Base-by-base conservation (phyloP, 2,888 invertebrate species). In the Aleiodes alternator region DNA sequence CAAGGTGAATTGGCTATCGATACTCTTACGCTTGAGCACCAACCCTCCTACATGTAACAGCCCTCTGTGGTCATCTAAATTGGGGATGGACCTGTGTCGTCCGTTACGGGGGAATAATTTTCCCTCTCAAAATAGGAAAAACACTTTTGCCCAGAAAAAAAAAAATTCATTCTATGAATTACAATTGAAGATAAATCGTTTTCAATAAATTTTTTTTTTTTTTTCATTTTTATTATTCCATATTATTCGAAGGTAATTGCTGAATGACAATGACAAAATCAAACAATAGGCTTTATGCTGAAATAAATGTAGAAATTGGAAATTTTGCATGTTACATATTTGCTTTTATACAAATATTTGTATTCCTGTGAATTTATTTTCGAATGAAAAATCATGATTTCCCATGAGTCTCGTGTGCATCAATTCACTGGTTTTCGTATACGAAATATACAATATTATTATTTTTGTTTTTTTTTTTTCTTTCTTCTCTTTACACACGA, bases 1-100 rank as follows among this genome's bases (percentile, higher is more conserved):
- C 11, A 8, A 12, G 43, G 43, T 11, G 43, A 12, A 61, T 73
- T 76, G 77, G 80, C 83, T 85, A 86, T 87, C 84, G 86, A 87
- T 82, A 82, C 81, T 83, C 11, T 84, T 78, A 86, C 84, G 86
- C 80, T 87, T 83, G 85, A 86, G 85, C 84, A 82, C 82, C 81
- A 82, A 82, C 82, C 80, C 81, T 78, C 72, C 77, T 73, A 23
- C 23, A 51, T 64, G 9, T 43, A 43, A 11, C 43, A 43, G 3
- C 9, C 43, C 43, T 43, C 43, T 43, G 43, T 8, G 38, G 48
- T 50, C 69, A 55, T 8, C 43, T 43, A 43, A 43, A 43, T 43
- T 43, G 43, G 43, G 43, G 43, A 43, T 43, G 43, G 34, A 34
- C 34, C 43, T 43, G 3, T 43, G 3, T 43, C 8, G 11, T 43